Percentiles rank a stretch among this genome's conserved stretches.
Evolutionary conservation across 2,888 invertebrate genomes (phyloP).

Genomic region (Mimachlamys varia): DNA sequence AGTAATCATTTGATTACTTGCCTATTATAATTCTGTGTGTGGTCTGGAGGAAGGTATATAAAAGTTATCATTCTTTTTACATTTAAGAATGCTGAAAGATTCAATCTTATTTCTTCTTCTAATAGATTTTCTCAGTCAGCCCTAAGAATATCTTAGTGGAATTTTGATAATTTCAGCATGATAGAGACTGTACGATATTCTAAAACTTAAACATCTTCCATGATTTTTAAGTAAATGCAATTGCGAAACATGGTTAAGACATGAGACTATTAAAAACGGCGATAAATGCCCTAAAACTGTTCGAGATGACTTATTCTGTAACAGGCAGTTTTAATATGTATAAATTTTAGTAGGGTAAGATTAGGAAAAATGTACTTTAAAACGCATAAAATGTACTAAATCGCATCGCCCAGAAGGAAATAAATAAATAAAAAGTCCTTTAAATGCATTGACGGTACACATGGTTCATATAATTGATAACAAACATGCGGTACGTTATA

Average conservation of each 20-base stretch:
- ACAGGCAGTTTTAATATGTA: constrained; percentile 1
- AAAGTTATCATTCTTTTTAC: constrained; percentile 26
- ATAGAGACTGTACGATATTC: neutral
- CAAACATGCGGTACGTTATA: neutral
- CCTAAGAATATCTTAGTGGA: neutral
- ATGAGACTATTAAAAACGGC: neutral
- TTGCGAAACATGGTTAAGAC: neutral
- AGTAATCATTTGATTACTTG: neutral
- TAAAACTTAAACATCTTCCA: neutral
- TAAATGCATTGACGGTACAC: neutral
- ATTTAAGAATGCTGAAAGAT: constrained; percentile 11
- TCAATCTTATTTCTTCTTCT: neutral
- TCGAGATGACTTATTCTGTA: neutral
- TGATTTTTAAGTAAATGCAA: constrained; percentile 28
- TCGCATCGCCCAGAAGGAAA: neutral
- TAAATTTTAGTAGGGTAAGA: neutral
- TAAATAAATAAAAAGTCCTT: neutral
- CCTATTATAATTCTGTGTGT: constrained; percentile 20
- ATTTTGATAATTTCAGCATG: constrained; percentile 9
- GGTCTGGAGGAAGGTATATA: neutral
- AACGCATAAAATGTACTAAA: neutral
- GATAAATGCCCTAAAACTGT: neutral
- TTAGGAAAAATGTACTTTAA: neutral
- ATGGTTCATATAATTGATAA: neutral
- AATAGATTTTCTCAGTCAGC: constrained; percentile 31